Conservation (phyloP, 1,140 invertebrate genomes). For the Parapsyche elsis region DNA sequence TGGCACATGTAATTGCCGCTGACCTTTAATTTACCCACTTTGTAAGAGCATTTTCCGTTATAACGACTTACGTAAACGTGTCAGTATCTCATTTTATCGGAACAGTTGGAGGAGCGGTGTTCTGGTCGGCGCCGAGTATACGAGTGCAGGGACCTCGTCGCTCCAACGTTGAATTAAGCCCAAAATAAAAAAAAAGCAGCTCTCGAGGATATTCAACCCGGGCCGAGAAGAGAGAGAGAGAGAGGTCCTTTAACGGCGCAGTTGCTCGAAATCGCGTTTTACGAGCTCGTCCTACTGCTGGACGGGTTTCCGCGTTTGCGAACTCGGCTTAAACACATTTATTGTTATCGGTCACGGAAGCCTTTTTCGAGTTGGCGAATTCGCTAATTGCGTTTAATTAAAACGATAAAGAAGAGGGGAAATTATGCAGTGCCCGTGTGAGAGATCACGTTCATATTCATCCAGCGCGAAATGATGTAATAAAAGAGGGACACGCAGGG, state of each 20-base stretch:
- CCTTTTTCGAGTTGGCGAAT: too few relatives aligned
- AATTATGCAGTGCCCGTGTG: background rate
- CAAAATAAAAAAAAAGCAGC: slow-evolving; percentile 15
- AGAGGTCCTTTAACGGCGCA: slow-evolving; percentile 17
- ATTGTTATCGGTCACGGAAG: background rate
- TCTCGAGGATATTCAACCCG: slow-evolving; percentile 28
- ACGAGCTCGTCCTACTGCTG: background rate
- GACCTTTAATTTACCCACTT: too few relatives aligned
- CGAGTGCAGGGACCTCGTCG: background rate
- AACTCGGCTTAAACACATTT: background rate
- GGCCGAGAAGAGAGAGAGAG: background rate
- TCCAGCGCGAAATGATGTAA: background rate
- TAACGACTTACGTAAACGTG: too few relatives aligned
- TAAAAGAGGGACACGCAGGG: background rate
- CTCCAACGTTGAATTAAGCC: slow-evolving; percentile 15
- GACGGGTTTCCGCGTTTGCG: background rate
- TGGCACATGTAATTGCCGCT: too few relatives aligned
- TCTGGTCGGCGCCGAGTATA: background rate
- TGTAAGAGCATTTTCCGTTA: too few relatives aligned
- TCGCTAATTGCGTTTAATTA: background rate
- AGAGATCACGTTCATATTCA: background rate
- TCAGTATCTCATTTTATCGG: background rate
- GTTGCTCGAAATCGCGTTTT: background rate
- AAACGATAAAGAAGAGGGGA: background rate
- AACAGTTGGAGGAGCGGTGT: background rate